A percentile compares a stretch with the other conserved stretches of the same genome.
Evolutionary conservation across 2,888 invertebrate genomes (phyloP).

Genomic region (Meandrusa payeni): DNA sequence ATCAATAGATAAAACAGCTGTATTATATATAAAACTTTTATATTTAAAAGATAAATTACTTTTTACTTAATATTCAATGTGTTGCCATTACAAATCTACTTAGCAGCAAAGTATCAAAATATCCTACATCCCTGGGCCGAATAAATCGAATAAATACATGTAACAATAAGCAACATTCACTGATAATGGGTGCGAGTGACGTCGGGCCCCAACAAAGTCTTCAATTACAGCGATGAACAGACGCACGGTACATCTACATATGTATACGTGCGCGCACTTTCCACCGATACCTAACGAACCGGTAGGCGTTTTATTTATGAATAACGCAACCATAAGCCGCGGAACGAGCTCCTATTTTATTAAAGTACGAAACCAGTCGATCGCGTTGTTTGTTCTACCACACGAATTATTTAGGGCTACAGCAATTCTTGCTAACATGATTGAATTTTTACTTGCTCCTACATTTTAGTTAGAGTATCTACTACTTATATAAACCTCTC

Average conservation of each 20-base stretch:
- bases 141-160: conserved; percentile 9
- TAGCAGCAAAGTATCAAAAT: no score
- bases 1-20: no score
- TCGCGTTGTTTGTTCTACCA: not conserved
- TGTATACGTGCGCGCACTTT: conserved; percentile 5
- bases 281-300: conserved; percentile 6
- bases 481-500: no score
- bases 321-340: conserved; percentile 13
- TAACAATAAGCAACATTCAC: conserved; percentile 5
- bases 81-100: no score
- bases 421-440: no score
- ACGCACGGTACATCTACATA: conserved; percentile 10
- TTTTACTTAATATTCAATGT: no score
- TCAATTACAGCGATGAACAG: conserved; percentile 32
- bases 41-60: no score
- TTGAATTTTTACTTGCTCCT: no score
- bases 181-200: conserved; percentile 17
- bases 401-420: conserved; percentile 5
- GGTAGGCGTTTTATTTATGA: conserved; percentile 18
- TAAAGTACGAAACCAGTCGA: conserved; percentile 7
- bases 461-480: no score
- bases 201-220: conserved; percentile 23
- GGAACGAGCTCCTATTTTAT: conserved; percentile 6
- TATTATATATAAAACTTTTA: no score
- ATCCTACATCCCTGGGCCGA: not conserved